Base-by-base conservation (phyloP, 2,888 invertebrate species). In the Tupiocoris notatus region DNA sequence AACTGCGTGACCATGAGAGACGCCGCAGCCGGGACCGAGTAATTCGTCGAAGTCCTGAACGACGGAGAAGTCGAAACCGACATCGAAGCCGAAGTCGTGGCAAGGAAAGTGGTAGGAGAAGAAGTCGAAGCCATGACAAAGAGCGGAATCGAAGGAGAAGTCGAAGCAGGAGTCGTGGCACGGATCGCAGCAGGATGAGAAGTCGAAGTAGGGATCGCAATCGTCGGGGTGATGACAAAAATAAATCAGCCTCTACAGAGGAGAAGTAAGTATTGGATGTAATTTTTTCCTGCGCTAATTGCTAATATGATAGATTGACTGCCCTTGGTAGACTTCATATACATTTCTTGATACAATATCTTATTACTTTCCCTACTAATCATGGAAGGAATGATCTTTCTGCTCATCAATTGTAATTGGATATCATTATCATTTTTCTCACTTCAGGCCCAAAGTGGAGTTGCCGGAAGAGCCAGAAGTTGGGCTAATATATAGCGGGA, bases 401-500 rank as follows among this genome's bases (percentile, higher is more conserved):
- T n/a, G n/a, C n/a, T n/a, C n/a, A n/a, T n/a, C n/a, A n/a, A n/a
- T n/a, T n/a, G n/a, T n/a, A n/a, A n/a, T n/a, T n/a, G n/a, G n/a
- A n/a, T n/a, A n/a, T n/a, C n/a, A n/a, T n/a, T n/a, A n/a, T n/a
- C n/a, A n/a, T n/a, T n/a, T n/a, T n/a, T n/a, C n/a, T n/a, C 24
- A 24, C n/a, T 59, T 1, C 61, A 76, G 68, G 24, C 24, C 63
- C 1, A 76, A 76, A 68, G 59, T 67, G 12, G 79, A 79, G 18
- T 63, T 77, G 9, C 77, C 89, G 76, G 90, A 91, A 82, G 92
- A 92, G 82, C 93, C 93, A 0, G 90, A 92, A 80, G 87, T 91
- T 1, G 93, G 92, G 0, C 92, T 92, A 88, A 95, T 99, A 80
- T 98, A 97, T 83, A 89, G 89, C 79, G 99, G 97, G 0, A 92